Percentiles rank a stretch among this genome's conserved stretches.
These are phyloP conservation scores for Tetanocera ferruginea DNA, from an alignment of 2,888 invertebrate species.

Conservation along the genomic window DNA sequence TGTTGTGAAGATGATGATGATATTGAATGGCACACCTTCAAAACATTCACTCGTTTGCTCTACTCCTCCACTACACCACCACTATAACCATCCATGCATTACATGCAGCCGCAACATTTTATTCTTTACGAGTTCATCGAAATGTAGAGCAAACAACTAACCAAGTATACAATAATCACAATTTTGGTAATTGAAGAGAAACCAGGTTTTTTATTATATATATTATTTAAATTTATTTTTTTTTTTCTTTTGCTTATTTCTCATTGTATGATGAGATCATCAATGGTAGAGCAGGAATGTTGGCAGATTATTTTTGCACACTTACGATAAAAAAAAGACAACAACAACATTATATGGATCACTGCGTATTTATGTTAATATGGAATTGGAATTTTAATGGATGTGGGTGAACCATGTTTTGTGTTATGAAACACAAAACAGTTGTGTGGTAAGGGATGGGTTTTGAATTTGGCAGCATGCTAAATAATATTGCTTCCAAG, in stretches of 20 bases:
- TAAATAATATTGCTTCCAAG: background rate
- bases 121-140: slow-evolving; percentile 11
- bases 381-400: slow-evolving; percentile 40
- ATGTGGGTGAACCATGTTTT: background rate
- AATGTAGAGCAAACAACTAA: slow-evolving; percentile 25
- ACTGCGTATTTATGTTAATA: slow-evolving; percentile 65
- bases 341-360: slow-evolving; percentile 55
- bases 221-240: background rate
- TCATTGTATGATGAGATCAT: background rate
- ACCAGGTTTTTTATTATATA: background rate
- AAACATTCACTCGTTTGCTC: too few relatives aligned
- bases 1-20: too few relatives aligned
- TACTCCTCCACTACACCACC: too few relatives aligned
- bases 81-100: background rate
- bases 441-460: background rate
- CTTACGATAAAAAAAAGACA: slow-evolving; percentile 36
- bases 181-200: slow-evolving; percentile 45
- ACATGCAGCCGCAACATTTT: background rate
- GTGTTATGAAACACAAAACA: background rate
- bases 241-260: background rate
- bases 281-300: background rate
- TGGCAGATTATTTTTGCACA: background rate
- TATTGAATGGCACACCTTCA: too few relatives aligned
- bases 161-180: slow-evolving; percentile 22
- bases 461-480: background rate